These are phyloP conservation scores for Semotilus atromaculatus DNA, from an alignment of 2,797 vertebrate genomes.

Conservation along the genomic window DNA sequence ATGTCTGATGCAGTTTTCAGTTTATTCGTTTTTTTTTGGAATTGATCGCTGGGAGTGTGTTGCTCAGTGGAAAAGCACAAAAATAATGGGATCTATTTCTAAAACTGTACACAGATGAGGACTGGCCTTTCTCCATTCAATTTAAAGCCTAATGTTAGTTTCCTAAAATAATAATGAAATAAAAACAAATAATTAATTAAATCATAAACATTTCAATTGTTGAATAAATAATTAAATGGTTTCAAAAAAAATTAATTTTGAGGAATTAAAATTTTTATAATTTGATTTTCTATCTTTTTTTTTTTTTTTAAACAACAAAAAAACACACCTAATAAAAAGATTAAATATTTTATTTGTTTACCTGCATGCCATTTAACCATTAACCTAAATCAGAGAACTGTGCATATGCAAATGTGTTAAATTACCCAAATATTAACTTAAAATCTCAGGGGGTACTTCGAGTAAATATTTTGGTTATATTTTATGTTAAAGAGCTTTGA, in stretches of 20 bases:
- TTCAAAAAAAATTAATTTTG: not conserved
- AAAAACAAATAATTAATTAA: not conserved
- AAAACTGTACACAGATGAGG: conserved; percentile 4
- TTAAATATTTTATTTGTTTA: not conserved
- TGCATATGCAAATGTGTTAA: not conserved
- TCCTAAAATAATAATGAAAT: not conserved
- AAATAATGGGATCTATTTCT: conserved; percentile 44
- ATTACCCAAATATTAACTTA: not conserved
- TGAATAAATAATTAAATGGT: not conserved
- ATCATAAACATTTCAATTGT: not conserved
- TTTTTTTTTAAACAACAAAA: not conserved
- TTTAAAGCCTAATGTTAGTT: not conserved
- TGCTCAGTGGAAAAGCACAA: conserved; percentile 7
- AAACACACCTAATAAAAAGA: too few relatives aligned
- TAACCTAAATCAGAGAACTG: not conserved
- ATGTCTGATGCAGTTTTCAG: conserved; percentile 12
- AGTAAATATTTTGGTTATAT: not conserved
- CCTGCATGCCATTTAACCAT: not conserved
- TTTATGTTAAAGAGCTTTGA: not conserved
- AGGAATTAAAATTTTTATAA: not conserved
- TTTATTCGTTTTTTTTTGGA: not conserved
- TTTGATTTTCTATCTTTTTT: too few relatives aligned
- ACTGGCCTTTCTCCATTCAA: not conserved
- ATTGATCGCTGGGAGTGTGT: conserved; percentile 42
- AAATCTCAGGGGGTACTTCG: not conserved